phyloP scores from a whole-genome alignment of 2,888 invertebrate species.

The Calliopum simillimum region DNA sequence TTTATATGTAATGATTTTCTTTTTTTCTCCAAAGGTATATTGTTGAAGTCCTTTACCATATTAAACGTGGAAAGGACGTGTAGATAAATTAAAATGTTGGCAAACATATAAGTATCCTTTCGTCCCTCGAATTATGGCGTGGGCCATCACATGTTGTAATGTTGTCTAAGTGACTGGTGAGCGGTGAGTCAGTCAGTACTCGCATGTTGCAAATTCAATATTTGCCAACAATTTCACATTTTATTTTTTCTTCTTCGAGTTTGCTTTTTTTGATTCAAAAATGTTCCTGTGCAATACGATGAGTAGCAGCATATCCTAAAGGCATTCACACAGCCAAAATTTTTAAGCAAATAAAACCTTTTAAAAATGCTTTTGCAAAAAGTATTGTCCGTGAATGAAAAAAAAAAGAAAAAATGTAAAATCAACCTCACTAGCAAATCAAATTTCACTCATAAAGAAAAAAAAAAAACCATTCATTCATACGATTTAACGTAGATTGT shows the following conservation, averaged over 20 bases:
- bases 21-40: no score
- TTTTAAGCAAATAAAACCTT: conserved; percentile 57
- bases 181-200: conserved; percentile 42
- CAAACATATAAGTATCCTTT: conserved; percentile 57
- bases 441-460: conserved; percentile 34
- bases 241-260: conserved; percentile 25
- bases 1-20: no score
- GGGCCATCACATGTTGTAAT: conserved; percentile 53
- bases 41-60: no score
- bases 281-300: no score
- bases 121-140: conserved; percentile 52
- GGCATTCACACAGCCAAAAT: conserved; percentile 47
- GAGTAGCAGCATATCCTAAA: conserved; percentile 38
- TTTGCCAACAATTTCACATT: conserved; percentile 64
- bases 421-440: not conserved
- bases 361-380: conserved; percentile 52
- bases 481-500: conserved; percentile 40
- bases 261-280: not conserved
- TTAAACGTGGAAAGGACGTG: no score
- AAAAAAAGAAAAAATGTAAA: conserved; percentile 12
- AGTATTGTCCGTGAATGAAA: conserved; percentile 10
- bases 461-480: conserved; percentile 40
- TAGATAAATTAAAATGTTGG: conserved; percentile 51
- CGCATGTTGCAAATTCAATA: conserved; percentile 66
- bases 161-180: conserved; percentile 18